Percentiles rank a stretch among this genome's conserved stretches.
phyloP scores from a whole-genome alignment of 2,797 vertebrate genomes.

The Enteromius argenteus region DNA sequence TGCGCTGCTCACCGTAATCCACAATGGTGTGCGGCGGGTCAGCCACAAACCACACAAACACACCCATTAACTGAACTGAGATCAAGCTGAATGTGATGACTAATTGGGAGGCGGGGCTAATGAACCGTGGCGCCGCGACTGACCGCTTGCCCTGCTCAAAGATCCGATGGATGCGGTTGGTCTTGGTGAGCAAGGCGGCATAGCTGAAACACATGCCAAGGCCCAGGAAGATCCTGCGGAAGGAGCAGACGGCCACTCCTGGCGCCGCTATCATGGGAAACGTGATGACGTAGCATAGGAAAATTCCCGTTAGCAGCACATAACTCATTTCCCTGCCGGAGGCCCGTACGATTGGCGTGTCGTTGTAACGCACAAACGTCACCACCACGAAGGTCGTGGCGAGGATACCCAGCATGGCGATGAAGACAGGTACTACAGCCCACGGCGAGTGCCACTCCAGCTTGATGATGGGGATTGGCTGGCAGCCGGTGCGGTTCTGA shows the following conservation, averaged over 20 bases:
- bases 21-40: constrained; percentile 93
- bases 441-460: constrained; percentile 95
- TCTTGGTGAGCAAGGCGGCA: constrained; percentile 94
- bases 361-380: constrained; percentile 90
- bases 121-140: constrained; percentile 90
- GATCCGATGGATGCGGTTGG: constrained; percentile 97
- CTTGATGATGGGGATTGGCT: constrained; percentile 91
- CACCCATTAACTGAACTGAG: constrained; percentile 91
- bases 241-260: constrained; percentile 87
- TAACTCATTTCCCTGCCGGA: constrained; percentile 95
- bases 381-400: constrained; percentile 90
- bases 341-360: constrained; percentile 93
- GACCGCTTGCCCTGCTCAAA: constrained; percentile 95
- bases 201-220: constrained; percentile 98
- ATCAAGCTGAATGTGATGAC: constrained; percentile 95
- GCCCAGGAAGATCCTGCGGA: constrained; percentile 91
- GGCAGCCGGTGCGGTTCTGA: constrained; percentile 89
- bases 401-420: constrained; percentile 90
- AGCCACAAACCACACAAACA: constrained; percentile 89
- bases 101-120: constrained; percentile 93
- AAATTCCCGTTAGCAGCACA: constrained; percentile 93
- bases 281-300: constrained; percentile 93
- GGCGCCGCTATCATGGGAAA: constrained; percentile 94
- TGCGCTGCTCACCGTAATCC: constrained; percentile 94
- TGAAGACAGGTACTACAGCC: constrained; percentile 90